Conservation (phyloP, 2,113 vertebrate species). For the Dolichallabes microphthalmus region DNA sequence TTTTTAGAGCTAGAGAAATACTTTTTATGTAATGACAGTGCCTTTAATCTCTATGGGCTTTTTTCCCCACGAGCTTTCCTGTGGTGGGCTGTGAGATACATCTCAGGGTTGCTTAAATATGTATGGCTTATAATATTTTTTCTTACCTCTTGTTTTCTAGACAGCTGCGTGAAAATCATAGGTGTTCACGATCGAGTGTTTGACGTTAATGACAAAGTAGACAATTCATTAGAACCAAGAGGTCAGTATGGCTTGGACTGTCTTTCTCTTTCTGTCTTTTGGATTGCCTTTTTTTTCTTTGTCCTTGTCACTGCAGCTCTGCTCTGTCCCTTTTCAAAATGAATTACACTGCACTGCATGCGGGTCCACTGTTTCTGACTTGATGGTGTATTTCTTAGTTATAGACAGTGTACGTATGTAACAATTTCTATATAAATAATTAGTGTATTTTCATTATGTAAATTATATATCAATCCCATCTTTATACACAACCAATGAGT, state of each 20-base stretch:
- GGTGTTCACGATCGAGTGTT: slow-evolving; percentile 99
- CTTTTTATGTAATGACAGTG: slow-evolving; percentile 20
- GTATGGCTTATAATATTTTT: slow-evolving; percentile 87
- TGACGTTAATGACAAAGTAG: slow-evolving; percentile 99
- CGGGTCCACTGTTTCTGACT: background rate
- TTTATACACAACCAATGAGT: background rate
- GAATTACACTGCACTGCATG: background rate
- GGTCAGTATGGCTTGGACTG: slow-evolving; percentile 98
- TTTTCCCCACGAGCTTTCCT: slow-evolving; percentile 26
- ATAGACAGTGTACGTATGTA: background rate
- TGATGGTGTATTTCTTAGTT: background rate
- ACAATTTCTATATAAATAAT: background rate
- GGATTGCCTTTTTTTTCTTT: slow-evolving; percentile 69
- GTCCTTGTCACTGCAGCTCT: slow-evolving; percentile 55
- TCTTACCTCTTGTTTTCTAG: slow-evolving; percentile 94
- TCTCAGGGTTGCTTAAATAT: slow-evolving; percentile 87
- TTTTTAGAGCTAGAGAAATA: background rate
- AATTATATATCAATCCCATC: background rate
- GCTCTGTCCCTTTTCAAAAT: background rate
- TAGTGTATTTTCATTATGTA: background rate
- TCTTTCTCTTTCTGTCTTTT: slow-evolving; percentile 70
- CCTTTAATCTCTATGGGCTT: slow-evolving; percentile 27
- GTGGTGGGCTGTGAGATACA: slow-evolving; percentile 55
- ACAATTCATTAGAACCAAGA: slow-evolving; percentile 99
- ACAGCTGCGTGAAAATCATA: slow-evolving; percentile 99